phyloP scores from a whole-genome alignment of 2,888 invertebrate species.

The Orchesella flavescens region DNA sequence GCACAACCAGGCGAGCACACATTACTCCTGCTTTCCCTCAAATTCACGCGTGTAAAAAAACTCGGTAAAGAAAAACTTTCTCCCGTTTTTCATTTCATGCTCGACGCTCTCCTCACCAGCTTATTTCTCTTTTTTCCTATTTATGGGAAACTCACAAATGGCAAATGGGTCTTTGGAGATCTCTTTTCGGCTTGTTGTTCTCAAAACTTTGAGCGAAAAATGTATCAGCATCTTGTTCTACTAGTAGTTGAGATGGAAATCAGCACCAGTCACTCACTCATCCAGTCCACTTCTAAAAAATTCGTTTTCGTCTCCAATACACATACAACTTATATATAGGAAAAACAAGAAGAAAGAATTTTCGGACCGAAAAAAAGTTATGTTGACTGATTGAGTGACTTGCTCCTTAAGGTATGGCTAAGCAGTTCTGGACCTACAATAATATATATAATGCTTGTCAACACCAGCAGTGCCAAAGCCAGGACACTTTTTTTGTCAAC shows the following conservation, averaged over 20 bases:
- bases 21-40: not conserved
- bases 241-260: constrained; percentile 15
- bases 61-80: not conserved
- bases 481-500: too few relatives aligned
- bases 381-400: not conserved
- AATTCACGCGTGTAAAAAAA: too few relatives aligned
- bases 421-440: too few relatives aligned
- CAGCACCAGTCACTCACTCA: not conserved
- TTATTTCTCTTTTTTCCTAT: not conserved
- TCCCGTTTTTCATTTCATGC: constrained; percentile 25
- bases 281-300: too few relatives aligned
- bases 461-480: constrained; percentile 43
- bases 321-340: too few relatives aligned
- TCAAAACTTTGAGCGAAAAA: not conserved
- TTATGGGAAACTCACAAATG: constrained; percentile 46
- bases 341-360: too few relatives aligned
- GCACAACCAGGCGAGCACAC: not conserved
- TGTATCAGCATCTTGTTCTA: constrained; percentile 3
- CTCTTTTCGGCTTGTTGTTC: not conserved
- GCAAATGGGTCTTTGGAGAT: constrained; percentile 46
- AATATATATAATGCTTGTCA: constrained; percentile 43
- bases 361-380: not conserved
- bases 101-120: not conserved
- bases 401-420: not conserved
- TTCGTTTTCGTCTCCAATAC: too few relatives aligned